Percentiles rank a stretch among this genome's conserved stretches.
Evolutionary conservation across 2,113 vertebrate species (phyloP).

Genomic region (Cyphomyrus discorhynchus): DNA sequence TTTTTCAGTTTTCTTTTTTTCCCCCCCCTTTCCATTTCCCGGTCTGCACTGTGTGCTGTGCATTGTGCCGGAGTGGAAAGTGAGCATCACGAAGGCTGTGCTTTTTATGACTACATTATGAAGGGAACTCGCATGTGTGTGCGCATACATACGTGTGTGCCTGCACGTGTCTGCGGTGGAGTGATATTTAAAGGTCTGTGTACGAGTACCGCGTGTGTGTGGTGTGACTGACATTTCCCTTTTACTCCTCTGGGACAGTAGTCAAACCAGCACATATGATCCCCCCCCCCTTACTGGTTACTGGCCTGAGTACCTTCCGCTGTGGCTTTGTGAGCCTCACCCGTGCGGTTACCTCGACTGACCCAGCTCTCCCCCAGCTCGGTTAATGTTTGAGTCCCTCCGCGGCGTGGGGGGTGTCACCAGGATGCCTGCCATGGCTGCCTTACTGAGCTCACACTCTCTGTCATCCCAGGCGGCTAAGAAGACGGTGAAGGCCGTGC

Average conservation of each 20-base stretch:
- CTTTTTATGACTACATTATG: neutral
- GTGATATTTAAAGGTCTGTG: neutral
- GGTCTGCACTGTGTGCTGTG: neutral
- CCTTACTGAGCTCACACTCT: neutral
- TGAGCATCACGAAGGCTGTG: neutral
- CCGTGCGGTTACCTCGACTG: neutral
- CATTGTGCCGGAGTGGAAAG: neutral
- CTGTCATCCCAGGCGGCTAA: conserved; percentile 78
- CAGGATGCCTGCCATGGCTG: neutral
- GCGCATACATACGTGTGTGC: neutral
- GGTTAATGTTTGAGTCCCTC: neutral
- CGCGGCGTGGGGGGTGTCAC: neutral
- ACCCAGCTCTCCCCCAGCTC: neutral
- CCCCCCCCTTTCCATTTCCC: neutral
- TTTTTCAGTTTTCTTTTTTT: no score
- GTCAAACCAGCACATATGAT: neutral
- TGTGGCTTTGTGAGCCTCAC: neutral
- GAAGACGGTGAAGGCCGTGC: conserved; percentile 88
- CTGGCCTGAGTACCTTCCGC: neutral
- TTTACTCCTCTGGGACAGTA: neutral
- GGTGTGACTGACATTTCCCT: neutral
- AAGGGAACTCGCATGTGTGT: neutral
- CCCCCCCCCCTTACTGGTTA: neutral
- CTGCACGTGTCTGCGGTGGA: neutral
- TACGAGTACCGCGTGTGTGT: neutral